phyloP scores from a whole-genome alignment of 1,140 invertebrate species.

The Paracyclopina nana region DNA sequence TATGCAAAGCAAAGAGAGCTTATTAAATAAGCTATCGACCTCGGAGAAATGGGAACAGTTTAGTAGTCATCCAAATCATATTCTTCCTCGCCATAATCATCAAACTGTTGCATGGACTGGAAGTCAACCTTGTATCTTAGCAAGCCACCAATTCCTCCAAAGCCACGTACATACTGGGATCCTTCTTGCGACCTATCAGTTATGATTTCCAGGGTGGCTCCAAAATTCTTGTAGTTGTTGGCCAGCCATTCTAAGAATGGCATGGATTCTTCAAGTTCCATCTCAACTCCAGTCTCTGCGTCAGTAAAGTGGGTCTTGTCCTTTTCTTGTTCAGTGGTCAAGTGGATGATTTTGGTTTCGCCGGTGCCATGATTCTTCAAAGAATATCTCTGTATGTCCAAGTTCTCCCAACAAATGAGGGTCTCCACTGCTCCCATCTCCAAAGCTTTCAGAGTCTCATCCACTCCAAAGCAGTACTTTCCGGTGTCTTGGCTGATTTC shows the following conservation, averaged over 20 bases:
- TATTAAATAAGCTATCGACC: too few relatives aligned
- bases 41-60: too few relatives aligned
- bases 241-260: conserved; percentile 95
- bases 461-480: conserved; percentile 98
- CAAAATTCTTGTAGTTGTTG: conserved; percentile 98
- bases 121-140: conserved; percentile 98
- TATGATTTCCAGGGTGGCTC: conserved; percentile 96
- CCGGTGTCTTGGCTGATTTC: conserved; percentile 98
- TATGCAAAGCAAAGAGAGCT: too few relatives aligned
- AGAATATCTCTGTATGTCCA: conserved; percentile 90
- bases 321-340: conserved; percentile 94
- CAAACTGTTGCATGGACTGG: conserved; percentile 38
- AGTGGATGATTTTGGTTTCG: conserved; percentile 78
- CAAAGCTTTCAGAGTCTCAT: conserved; percentile 84
- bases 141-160: conserved; percentile 97
- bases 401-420: conserved; percentile 98
- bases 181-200: conserved; percentile 99
- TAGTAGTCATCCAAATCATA: conserved; percentile 17
- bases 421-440: conserved; percentile 96
- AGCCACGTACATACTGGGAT: conserved; percentile 95
- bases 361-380: conserved; percentile 75
- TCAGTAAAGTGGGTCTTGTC: conserved; percentile 96
- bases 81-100: conserved; percentile 13
- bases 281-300: conserved; percentile 74
- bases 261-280: conserved; percentile 90